These are phyloP conservation scores for Clarias gariepinus DNA, from an alignment of 2,113 vertebrate species.

Conservation along the genomic window DNA sequence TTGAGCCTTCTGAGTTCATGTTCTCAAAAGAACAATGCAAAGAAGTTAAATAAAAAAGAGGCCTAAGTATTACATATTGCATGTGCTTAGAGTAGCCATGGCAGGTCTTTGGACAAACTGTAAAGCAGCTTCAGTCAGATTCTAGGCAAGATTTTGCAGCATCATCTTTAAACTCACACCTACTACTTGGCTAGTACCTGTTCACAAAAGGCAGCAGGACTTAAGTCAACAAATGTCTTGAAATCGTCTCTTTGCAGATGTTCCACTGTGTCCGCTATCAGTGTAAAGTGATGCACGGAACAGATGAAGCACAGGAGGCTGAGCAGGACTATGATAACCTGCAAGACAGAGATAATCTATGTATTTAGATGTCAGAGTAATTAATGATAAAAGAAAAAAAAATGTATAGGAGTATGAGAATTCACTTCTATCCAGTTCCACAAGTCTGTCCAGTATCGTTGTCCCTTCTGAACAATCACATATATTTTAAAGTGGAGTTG, in stretches of 20 bases:
- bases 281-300: slow-evolving; percentile 56
- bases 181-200: slow-evolving; percentile 66
- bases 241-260: slow-evolving; percentile 64
- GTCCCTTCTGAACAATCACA: slow-evolving; percentile 59
- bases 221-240: slow-evolving; percentile 65
- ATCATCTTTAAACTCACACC: neutral
- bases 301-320: slow-evolving; percentile 58
- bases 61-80: neutral
- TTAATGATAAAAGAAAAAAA: neutral
- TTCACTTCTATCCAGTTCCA: slow-evolving; percentile 77
- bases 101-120: neutral
- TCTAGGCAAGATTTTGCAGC: neutral
- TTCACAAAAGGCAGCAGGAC: slow-evolving; percentile 61
- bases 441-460: slow-evolving; percentile 64
- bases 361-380: neutral
- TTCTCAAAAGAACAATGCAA: neutral
- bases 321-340: slow-evolving; percentile 61
- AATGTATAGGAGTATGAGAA: neutral
- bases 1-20: neutral
- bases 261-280: slow-evolving; percentile 60
- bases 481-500: slow-evolving; percentile 67
- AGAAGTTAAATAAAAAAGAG: neutral
- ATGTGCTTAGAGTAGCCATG: neutral
- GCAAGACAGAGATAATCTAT: slow-evolving; percentile 8
- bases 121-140: neutral